phyloP scores from a whole-genome alignment of 2,113 vertebrate species.

The Bufo gargarizans region DNA sequence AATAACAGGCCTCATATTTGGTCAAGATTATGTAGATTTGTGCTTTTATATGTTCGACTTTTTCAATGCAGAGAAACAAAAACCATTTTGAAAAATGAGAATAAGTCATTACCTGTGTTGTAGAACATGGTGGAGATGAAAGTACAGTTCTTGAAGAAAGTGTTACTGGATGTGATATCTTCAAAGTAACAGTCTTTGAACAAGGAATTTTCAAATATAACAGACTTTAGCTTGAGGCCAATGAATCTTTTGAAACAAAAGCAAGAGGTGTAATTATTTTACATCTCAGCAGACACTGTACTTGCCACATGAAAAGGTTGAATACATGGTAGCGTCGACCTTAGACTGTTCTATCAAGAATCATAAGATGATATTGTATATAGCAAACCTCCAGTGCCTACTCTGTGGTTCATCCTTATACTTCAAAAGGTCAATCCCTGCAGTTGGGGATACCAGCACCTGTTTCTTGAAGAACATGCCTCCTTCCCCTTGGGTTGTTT shows the following conservation, averaged over 20 bases:
- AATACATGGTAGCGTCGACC: background rate
- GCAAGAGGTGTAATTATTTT: background rate
- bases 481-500: background rate
- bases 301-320: background rate
- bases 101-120: constrained; percentile 83
- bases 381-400: background rate
- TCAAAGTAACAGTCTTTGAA: constrained; percentile 98
- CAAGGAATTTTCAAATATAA: constrained; percentile 92
- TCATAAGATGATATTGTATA: background rate
- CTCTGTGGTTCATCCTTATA: too few relatives aligned
- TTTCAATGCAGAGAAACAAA: background rate
- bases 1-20: too few relatives aligned
- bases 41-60: too few relatives aligned
- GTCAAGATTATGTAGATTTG: too few relatives aligned
- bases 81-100: background rate
- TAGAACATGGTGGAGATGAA: constrained; percentile 94
- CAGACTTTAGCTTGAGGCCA: constrained; percentile 90
- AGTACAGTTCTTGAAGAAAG: constrained; percentile 97
- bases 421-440: background rate
- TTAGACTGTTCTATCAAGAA: background rate
- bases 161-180: constrained; percentile 95
- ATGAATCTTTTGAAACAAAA: constrained; percentile 79
- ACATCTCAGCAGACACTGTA: background rate
- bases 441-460: background rate
- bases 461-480: background rate